Percentiles rank a stretch among this genome's conserved stretches.
Conservation (phyloP, 2,797 vertebrate genomes). For the Myotis myotis region DNA sequence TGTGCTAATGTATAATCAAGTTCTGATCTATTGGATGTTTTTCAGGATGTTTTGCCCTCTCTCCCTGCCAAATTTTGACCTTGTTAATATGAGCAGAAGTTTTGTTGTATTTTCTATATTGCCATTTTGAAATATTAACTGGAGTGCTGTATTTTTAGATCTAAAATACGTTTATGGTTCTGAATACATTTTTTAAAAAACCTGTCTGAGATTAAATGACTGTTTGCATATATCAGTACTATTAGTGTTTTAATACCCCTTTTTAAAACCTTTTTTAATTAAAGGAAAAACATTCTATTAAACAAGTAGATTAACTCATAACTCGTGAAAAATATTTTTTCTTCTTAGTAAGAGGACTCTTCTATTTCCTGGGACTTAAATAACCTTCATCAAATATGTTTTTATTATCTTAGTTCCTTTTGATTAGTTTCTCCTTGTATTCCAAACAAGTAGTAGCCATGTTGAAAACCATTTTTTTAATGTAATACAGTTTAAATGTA, state of each 20-base stretch:
- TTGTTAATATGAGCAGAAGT: background rate
- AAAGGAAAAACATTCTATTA: background rate
- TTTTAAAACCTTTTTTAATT: background rate
- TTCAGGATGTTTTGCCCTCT: background rate
- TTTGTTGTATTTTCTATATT: slow-evolving; percentile 49
- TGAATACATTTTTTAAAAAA: background rate
- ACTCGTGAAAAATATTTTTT: slow-evolving; percentile 24
- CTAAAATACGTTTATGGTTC: slow-evolving; percentile 29
- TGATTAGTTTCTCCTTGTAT: slow-evolving; percentile 15
- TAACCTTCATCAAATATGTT: slow-evolving; percentile 23
- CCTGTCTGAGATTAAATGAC: background rate
- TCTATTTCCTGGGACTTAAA: background rate
- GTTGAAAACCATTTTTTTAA: slow-evolving; percentile 52
- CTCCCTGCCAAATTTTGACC: background rate
- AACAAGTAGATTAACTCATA: slow-evolving; percentile 3
- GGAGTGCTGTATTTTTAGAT: slow-evolving; percentile 51
- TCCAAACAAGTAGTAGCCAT: slow-evolving; percentile 53
- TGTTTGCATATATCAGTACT: background rate
- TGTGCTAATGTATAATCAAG: slow-evolving; percentile 45
- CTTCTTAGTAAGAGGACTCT: background rate
- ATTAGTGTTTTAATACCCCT: background rate
- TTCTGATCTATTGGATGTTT: background rate
- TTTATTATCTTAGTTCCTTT: slow-evolving; percentile 48
- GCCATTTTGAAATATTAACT: slow-evolving; percentile 53
- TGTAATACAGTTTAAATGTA: slow-evolving; percentile 31